Base-by-base conservation (phyloP, 2,888 invertebrate genomes). In the Drosophila trichaetosa region DNA sequence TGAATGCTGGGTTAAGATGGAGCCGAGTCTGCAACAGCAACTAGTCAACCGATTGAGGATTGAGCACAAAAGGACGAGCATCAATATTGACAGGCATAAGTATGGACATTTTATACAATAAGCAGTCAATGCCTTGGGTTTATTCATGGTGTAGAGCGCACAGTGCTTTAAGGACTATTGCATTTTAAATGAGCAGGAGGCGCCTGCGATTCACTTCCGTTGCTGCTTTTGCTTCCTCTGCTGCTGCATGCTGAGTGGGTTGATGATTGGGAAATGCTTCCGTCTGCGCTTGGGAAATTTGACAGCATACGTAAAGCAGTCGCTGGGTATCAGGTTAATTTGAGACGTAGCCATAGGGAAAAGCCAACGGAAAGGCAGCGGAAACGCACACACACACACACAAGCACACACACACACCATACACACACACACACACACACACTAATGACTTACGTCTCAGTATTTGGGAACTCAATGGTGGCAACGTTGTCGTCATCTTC, bases 171-270 rank as follows among this genome's bases (percentile, higher is more conserved):
- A 78, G 69, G 64, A 68, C 56, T 67, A 65, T 82, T 87, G 87
- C 73, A 90, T 87, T 90, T 90, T 89, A 89, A 89, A 87, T 87
- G 90, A 87, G 90, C 80, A 88, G 76, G 67, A 87, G 88, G 90
- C 83, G 79, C 88, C 88, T 81, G 24, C 57, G 63, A 61, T 67
- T 64, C 74, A 69, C 85, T 87, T 89, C 88, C 90, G 75, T 59
- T 83, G 73, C 42, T 69, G 24, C 46, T 2, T 8, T 46, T 7
- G 46, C 24, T 24, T 46, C 85, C 84, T 89, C 88, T 88, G 75
- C 63, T 80, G 73, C n/a, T 21, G 42, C 46, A 31, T 58, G 46
- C 46, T 46, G 61, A 46, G 42, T 38, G 66, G 31, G 54, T 77
- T 83, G 76, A 73, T 83, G 84, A 89, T 81, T 81, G 88, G 79